Conservation (phyloP, 2,113 vertebrate species). For the Sisor rabdophorus region DNA sequence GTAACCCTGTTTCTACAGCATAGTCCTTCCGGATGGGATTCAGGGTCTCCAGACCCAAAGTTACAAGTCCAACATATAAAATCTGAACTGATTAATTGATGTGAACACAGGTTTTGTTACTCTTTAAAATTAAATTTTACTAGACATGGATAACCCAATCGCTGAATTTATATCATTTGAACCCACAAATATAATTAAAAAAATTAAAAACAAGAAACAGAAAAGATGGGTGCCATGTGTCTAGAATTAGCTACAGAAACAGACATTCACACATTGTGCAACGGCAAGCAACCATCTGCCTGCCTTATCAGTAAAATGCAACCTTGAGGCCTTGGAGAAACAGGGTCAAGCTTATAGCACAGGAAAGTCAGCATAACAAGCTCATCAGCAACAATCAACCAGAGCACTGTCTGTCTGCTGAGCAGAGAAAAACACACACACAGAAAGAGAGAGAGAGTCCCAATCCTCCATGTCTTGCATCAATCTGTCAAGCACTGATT, state of each 20-base stretch:
- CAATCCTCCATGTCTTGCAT: conserved; percentile 49
- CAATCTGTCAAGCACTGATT: conserved; percentile 57
- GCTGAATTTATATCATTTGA: neutral
- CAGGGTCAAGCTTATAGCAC: conserved; percentile 30
- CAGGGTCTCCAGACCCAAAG: neutral
- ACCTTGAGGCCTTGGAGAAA: conserved; percentile 46
- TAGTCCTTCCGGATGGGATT: neutral
- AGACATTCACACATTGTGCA: conserved; percentile 22
- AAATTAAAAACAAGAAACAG: neutral
- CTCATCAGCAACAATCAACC: conserved; percentile 9
- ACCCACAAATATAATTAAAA: neutral
- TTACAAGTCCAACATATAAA: neutral
- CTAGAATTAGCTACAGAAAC: conserved; percentile 26
- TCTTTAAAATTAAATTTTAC: neutral
- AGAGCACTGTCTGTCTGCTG: conserved; percentile 23
- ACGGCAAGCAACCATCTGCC: conserved; percentile 30
- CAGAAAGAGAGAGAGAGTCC: neutral
- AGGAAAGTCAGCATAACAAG: conserved; percentile 15
- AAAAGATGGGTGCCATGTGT: conserved; percentile 10
- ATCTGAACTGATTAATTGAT: neutral
- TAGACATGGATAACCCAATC: neutral
- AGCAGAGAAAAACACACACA: neutral
- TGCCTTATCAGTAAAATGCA: conserved; percentile 29
- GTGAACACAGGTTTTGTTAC: neutral
- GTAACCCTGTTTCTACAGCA: too few species aligned